Evolutionary conservation across 2,113 vertebrate species (phyloP).

Genomic region (Chroicocephalus ridibundus): DNA sequence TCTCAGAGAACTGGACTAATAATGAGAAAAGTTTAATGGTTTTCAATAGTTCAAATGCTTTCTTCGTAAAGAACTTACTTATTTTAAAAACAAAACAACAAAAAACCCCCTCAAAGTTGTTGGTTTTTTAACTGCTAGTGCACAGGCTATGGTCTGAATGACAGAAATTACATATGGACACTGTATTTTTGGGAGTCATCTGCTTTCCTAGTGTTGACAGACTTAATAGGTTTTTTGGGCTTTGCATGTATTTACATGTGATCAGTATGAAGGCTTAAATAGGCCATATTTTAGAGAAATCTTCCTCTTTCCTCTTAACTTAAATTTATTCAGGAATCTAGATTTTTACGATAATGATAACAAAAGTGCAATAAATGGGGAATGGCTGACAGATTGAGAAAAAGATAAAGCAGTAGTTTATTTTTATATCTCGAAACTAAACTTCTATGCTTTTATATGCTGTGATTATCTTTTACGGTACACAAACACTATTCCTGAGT

Average conservation of each 20-base stretch:
- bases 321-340: background rate
- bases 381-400: background rate
- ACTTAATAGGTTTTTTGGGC: background rate
- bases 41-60: background rate
- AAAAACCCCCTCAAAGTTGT: background rate
- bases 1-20: background rate
- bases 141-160: background rate
- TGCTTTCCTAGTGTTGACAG: background rate
- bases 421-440: background rate
- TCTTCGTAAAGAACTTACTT: background rate
- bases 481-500: background rate
- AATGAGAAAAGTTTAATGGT: background rate
- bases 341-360: background rate
- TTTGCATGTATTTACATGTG: background rate
- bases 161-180: background rate
- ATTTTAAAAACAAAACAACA: background rate
- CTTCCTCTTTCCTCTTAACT: background rate
- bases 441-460: background rate
- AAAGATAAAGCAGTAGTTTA: background rate
- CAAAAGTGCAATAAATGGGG: background rate
- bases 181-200: background rate
- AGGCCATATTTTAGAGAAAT: background rate
- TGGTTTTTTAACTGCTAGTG: background rate
- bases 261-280: background rate
- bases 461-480: background rate